Percentiles rank a stretch among this genome's conserved stretches.
phyloP scores from a whole-genome alignment of 2,888 invertebrate genomes.

The Phanerotoma sp. region DNA sequence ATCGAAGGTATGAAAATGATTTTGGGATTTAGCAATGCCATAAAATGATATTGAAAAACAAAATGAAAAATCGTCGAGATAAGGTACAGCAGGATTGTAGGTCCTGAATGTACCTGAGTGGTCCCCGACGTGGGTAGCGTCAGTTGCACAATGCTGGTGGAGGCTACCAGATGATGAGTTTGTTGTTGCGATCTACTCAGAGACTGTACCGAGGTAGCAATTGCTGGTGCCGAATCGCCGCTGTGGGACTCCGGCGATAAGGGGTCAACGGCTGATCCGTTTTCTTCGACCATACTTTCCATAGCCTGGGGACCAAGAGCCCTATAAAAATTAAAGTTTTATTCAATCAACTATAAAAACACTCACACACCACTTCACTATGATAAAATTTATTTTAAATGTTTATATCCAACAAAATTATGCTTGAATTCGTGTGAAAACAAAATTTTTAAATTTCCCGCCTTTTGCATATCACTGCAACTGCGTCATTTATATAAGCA shows the following conservation, averaged over 20 bases:
- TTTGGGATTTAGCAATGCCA: too few relatives aligned
- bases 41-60: too few relatives aligned
- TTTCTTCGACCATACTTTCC: conserved; percentile 94
- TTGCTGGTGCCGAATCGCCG: conserved; percentile 58
- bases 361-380: neutral
- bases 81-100: conserved; percentile 49
- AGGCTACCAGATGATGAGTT: conserved; percentile 61
- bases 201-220: conserved; percentile 63
- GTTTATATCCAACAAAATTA: neutral
- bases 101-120: conserved; percentile 54
- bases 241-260: conserved; percentile 61
- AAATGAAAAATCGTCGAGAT: conserved; percentile 35
- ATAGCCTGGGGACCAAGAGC: conserved; percentile 68
- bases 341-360: neutral
- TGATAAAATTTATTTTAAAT: neutral
- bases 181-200: conserved; percentile 55
- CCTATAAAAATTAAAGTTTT: conserved; percentile 59
- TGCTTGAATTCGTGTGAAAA: too few relatives aligned
- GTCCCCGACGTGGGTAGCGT: conserved; percentile 63
- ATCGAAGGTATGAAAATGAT: conserved; percentile 6
- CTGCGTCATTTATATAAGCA: conserved; percentile 54
- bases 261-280: conserved; percentile 68
- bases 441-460: conserved; percentile 18
- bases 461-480: conserved; percentile 36
- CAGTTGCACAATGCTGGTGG: conserved; percentile 84